Conservation (phyloP, 53 echinoderm and acorn worm species). For the Pentamera pediparva region DNA sequence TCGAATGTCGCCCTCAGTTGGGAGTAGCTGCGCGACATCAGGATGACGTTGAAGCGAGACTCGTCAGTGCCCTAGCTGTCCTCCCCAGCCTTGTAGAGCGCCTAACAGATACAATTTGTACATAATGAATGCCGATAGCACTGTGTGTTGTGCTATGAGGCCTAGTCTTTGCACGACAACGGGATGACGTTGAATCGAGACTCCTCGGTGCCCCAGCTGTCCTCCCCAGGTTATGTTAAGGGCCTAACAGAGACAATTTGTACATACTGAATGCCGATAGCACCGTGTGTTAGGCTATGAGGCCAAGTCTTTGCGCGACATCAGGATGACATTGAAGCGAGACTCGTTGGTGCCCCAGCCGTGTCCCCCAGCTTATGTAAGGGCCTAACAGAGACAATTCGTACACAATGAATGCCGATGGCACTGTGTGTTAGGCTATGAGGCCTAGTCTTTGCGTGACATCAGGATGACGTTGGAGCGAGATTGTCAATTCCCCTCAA, state of each 20-base stretch:
- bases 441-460: no score
- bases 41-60: slow-evolving; percentile 86
- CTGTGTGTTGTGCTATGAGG: no score
- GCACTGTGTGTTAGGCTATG: no score
- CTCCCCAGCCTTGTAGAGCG: slow-evolving; percentile 97
- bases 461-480: no score
- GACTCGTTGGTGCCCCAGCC: slow-evolving; percentile 99
- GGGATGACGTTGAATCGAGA: no score
- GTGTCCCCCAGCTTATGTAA: slow-evolving; percentile 92
- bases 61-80: slow-evolving; percentile 98
- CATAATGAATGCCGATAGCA: no score
- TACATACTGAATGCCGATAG: no score
- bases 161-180: no score
- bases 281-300: no score
- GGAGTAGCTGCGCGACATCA: slow-evolving; percentile 92
- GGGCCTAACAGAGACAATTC: slow-evolving; percentile 68
- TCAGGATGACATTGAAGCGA: slow-evolving; percentile 85
- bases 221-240: slow-evolving; percentile 94
- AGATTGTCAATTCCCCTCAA: no score
- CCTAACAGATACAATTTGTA: no score
- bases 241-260: slow-evolving; percentile 65
- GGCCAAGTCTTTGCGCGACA: slow-evolving; percentile 89
- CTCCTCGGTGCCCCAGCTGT: slow-evolving; percentile 98
- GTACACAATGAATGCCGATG: no score
- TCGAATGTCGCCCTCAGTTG: slow-evolving; percentile 96